Conservation (phyloP, 2,888 invertebrate genomes). For the Hololepta plana region DNA sequence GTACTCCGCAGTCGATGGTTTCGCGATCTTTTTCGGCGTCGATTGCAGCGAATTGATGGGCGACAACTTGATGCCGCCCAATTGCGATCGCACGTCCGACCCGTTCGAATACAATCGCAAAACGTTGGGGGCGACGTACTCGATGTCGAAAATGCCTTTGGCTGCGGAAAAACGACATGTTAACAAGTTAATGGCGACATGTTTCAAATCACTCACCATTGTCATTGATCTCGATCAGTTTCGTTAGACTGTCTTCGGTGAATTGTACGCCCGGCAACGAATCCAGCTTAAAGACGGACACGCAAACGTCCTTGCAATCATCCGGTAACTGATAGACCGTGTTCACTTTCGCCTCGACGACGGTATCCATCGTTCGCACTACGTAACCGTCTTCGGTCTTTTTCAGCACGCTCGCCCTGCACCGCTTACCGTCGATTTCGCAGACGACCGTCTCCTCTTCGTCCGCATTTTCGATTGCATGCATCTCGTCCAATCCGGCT, state of each 20-base stretch:
- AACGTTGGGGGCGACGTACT: conserved; percentile 15
- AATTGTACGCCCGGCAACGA: conserved; percentile 26
- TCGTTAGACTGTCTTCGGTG: conserved; percentile 22
- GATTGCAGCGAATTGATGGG: conserved; percentile 11
- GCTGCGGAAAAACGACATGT: conserved; percentile 11
- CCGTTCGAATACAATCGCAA: conserved; percentile 18
- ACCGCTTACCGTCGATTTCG: conserved; percentile 37
- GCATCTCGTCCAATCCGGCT: conserved; percentile 34
- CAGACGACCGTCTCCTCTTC: conserved; percentile 20
- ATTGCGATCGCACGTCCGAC: conserved; percentile 16
- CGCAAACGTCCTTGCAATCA: too few relatives aligned
- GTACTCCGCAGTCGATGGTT: too few relatives aligned
- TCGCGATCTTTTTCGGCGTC: conserved; percentile 11
- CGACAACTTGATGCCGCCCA: conserved; percentile 12
- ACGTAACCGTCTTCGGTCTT: conserved; percentile 31
- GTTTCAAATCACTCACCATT: conserved; percentile 15
- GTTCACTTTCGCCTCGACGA: too few relatives aligned
- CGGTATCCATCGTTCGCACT: too few relatives aligned
- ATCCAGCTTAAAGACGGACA: conserved; percentile 33
- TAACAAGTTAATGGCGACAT: conserved; percentile 1
- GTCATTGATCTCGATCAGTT: conserved; percentile 22
- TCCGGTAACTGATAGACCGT: too few relatives aligned
- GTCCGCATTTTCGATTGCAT: conserved; percentile 15
- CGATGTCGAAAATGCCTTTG: conserved; percentile 18
- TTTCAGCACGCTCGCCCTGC: conserved; percentile 35